Percentiles rank a stretch among this genome's conserved stretches.
phyloP scores from a whole-genome alignment of 2,113 vertebrate genomes.

The Oreochromis tanganicae region DNA sequence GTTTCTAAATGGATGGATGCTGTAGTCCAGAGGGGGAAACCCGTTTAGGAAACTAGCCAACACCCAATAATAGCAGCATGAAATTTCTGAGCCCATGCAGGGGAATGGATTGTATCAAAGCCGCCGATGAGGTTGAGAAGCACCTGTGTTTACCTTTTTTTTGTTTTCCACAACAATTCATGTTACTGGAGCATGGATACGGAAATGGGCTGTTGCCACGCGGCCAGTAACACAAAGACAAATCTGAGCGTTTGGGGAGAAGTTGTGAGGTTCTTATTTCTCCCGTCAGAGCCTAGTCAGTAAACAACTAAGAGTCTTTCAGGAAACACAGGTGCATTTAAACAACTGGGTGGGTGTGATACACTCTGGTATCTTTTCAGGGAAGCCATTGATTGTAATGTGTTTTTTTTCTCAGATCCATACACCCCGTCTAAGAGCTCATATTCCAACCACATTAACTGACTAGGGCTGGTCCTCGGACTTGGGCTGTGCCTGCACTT shows the following conservation, averaged over 20 bases:
- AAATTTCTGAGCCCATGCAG: slow-evolving; percentile 42
- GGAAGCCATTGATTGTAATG: slow-evolving; percentile 60
- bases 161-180: background rate
- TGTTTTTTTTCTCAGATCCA: slow-evolving; percentile 39
- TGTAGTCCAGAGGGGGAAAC: slow-evolving; percentile 47
- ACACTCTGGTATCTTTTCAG: slow-evolving; percentile 54
- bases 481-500: slow-evolving; percentile 41
- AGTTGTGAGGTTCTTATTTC: background rate
- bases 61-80: slow-evolving; percentile 51
- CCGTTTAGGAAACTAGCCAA: slow-evolving; percentile 52
- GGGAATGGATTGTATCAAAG: slow-evolving; percentile 26
- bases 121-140: background rate
- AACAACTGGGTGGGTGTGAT: slow-evolving; percentile 40
- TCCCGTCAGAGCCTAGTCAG: background rate
- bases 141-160: background rate
- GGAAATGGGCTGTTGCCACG: background rate
- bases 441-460: slow-evolving; percentile 68
- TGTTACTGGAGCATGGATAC: background rate
- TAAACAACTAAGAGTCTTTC: slow-evolving; percentile 11
- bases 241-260: background rate
- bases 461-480: slow-evolving; percentile 29
- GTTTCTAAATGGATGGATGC: slow-evolving; percentile 57
- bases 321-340: slow-evolving; percentile 28
- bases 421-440: slow-evolving; percentile 54
- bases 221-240: background rate